A percentile compares a stretch with the other conserved stretches of the same genome.
phyloP scores from a whole-genome alignment of 2,113 vertebrate species.

The Chaetodon trifascialis region DNA sequence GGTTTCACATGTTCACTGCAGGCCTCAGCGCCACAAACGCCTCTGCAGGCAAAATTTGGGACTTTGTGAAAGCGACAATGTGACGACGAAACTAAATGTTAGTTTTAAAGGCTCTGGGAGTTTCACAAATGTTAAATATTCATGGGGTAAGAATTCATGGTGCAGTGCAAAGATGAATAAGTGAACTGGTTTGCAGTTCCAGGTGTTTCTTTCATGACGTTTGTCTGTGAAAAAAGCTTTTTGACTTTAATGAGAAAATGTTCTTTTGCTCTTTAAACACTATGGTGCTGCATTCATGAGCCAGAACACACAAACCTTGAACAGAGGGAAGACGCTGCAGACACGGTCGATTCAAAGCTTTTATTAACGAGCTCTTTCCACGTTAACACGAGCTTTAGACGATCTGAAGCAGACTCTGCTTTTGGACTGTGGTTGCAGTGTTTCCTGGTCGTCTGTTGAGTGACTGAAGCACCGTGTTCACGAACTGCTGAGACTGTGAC shows the following conservation, averaged over 20 bases:
- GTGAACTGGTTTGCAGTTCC: background rate
- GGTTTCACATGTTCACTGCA: background rate
- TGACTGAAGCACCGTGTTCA: conserved; percentile 12
- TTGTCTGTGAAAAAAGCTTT: background rate
- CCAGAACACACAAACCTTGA: background rate
- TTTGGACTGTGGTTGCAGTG: background rate
- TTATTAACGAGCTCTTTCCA: background rate
- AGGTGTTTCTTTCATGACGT: too few species aligned
- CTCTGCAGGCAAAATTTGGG: too few species aligned
- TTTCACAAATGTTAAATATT: background rate
- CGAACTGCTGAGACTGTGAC: conserved; percentile 25
- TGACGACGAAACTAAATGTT: background rate
- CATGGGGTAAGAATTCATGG: background rate
- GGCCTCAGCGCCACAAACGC: background rate
- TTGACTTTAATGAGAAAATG: background rate
- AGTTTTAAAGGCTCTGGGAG: background rate
- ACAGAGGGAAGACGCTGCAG: background rate
- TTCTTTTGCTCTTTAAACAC: background rate
- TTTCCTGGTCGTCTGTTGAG: background rate
- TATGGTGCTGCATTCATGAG: background rate
- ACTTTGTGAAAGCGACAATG: too few species aligned
- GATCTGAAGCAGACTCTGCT: background rate
- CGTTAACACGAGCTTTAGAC: background rate
- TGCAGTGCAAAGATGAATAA: background rate
- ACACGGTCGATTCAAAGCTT: conserved; percentile 6